A percentile compares a stretch with the other conserved stretches of the same genome.
phyloP scores from a whole-genome alignment of 2,113 vertebrate species.

The Sturnira hondurensis region DNA sequence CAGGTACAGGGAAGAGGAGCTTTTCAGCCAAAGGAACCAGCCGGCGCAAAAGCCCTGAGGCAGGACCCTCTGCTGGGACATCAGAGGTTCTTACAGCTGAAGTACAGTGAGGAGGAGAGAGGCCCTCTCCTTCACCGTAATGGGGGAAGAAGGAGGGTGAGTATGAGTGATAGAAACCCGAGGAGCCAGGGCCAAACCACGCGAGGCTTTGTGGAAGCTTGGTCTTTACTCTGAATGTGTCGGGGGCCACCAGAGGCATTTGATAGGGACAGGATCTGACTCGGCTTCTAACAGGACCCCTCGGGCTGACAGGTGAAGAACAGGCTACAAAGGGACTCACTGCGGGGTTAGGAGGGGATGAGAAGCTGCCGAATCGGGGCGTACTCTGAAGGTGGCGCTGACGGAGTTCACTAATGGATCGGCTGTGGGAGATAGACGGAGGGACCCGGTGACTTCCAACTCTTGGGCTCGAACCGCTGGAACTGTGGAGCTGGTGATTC shows the following conservation, averaged over 20 bases:
- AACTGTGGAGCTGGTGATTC: neutral
- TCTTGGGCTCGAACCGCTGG: too few relatives aligned
- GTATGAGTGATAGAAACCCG: too few relatives aligned
- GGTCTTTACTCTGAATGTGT: neutral
- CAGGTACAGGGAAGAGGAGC: neutral
- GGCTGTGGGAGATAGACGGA: fast-evolving
- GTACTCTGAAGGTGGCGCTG: neutral
- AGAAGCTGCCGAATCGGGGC: neutral
- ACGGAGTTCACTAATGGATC: neutral
- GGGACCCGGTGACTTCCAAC: neutral
- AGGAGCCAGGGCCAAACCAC: neutral
- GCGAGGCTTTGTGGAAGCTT: neutral
- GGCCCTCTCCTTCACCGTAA: too few relatives aligned
- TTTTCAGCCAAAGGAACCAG: neutral
- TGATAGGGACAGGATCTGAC: too few relatives aligned
- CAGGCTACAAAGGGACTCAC: neutral
- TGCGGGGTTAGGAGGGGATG: neutral
- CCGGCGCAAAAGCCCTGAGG: neutral
- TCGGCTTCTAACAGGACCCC: neutral
- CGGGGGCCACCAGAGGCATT: neutral
- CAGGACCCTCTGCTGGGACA: neutral
- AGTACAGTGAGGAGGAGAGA: neutral
- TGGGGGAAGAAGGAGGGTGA: neutral
- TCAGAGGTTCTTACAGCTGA: too few relatives aligned
- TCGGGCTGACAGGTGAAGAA: neutral